A percentile compares a stretch with the other conserved stretches of the same genome.
Conservation (phyloP, 64 coral and sea anemone species). For the Dendronephthya gigantea region DNA sequence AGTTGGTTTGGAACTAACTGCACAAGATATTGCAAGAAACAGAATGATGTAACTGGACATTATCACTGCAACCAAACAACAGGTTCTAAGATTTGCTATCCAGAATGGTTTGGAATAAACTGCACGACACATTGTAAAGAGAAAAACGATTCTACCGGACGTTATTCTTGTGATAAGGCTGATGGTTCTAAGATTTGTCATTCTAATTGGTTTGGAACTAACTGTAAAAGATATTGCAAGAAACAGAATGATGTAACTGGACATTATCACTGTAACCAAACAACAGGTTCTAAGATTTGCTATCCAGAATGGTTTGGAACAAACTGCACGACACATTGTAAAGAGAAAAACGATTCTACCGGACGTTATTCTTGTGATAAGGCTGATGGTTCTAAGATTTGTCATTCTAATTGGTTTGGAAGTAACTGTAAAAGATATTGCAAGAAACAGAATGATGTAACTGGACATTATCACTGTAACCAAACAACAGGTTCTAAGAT, state of each 20-base stretch:
- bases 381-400: conserved; percentile 25
- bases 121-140: conserved; percentile 15
- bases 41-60: not conserved
- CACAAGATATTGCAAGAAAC: not conserved
- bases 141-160: not conserved
- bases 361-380: not conserved
- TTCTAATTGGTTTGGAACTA: conserved; percentile 19
- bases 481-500: conserved; percentile 22
- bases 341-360: not conserved
- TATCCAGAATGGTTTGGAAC: conserved; percentile 14
- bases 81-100: not conserved
- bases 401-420: conserved; percentile 23
- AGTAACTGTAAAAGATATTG: conserved; percentile 28
- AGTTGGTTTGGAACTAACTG: conserved; percentile 34
- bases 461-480: conserved; percentile 22
- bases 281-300: not conserved
- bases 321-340: conserved; percentile 12
- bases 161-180: not conserved
- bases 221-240: conserved; percentile 25
- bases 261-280: not conserved
- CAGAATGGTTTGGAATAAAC: conserved; percentile 9
- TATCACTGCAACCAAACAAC: not conserved
- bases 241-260: not conserved
- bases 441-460: conserved; percentile 5
- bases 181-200: conserved; percentile 39